Evolutionary conservation across 1,140 invertebrate species (phyloP), one percentile per base, ranked within the genome.

Genomic region (Leptinotarsa lineolata): DNA sequence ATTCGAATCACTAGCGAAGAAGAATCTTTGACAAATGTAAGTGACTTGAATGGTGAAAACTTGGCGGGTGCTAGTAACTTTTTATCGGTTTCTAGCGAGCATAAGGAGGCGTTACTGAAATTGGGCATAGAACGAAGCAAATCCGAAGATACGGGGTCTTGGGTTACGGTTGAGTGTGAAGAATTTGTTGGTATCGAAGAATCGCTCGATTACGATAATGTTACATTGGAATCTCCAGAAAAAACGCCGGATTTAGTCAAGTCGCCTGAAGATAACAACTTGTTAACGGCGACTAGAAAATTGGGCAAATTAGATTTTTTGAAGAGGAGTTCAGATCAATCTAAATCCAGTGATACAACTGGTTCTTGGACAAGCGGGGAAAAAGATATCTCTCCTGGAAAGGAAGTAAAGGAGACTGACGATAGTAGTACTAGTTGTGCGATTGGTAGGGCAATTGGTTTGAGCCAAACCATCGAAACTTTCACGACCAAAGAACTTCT

Each of bases 351-450:
- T 6, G 90, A 91, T 78, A 88, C 87, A 5, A 88, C 88, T 71
- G 87, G 86, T n/a, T 82, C 86, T 13, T 87, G 86, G 67, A 86
- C 86, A 0, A 85, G 85, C 68, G 88, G 88, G 61, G 86, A 87
- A 68, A 88, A 86, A 76, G 88, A 91, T 77, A 87, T 81, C 22
- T 83, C 82, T 69, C 83, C 83, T n/a, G 78, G 82, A n/a, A 80
- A 81, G 69, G 60, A 79, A 48, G 65, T 88, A 13, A 89, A 88
- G 85, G 87, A 91, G 39, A 92, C 92, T 67, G 92, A 94, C 77
- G 92, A 92, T 71, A 93, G 92, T 3, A 93, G 92, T 78, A 90
- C 91, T 5, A 93, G 92, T 75, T 93, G 92, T 82, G 92, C 92
- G 0, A 93, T 94, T 77, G 91, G 92, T 16, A 86, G 91, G 70